Conservation (phyloP, 2,888 invertebrate genomes). For the Morpho deidamia region DNA sequence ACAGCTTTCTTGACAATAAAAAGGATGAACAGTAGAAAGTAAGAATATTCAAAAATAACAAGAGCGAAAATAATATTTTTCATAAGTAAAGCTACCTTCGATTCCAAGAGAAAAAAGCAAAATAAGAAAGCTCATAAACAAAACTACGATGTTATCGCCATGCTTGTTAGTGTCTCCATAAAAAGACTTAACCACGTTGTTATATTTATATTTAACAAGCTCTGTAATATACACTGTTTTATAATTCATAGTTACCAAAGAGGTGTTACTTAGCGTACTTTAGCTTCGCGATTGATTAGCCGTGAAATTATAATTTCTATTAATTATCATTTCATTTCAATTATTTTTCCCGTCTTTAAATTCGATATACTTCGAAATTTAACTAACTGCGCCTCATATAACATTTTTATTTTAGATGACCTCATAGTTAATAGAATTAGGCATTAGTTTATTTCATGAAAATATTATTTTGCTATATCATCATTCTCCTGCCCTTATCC, state of each 20-base stretch:
- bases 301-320: too few species aligned
- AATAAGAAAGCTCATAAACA: slow-evolving; percentile 1
- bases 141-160: neutral
- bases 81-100: neutral
- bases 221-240: too few species aligned
- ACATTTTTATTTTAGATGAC: slow-evolving; percentile 1
- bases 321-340: neutral
- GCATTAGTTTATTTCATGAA: too few species aligned
- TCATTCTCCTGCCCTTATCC: too few species aligned
- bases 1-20: too few species aligned
- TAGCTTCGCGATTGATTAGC: too few species aligned
- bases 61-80: too few species aligned
- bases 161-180: neutral
- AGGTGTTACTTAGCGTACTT: too few species aligned
- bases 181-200: neutral
- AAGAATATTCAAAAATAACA: too few species aligned
- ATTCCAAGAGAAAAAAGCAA: neutral
- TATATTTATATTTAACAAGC: neutral
- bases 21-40: too few species aligned
- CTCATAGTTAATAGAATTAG: neutral
- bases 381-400: neutral
- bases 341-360: neutral
- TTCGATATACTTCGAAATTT: neutral
- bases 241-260: too few species aligned
- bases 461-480: too few species aligned